Percentiles rank a stretch among this genome's conserved stretches.
Evolutionary conservation across 2,797 vertebrate species (phyloP).

Genomic region (Phaenicophaeus curvirostris): DNA sequence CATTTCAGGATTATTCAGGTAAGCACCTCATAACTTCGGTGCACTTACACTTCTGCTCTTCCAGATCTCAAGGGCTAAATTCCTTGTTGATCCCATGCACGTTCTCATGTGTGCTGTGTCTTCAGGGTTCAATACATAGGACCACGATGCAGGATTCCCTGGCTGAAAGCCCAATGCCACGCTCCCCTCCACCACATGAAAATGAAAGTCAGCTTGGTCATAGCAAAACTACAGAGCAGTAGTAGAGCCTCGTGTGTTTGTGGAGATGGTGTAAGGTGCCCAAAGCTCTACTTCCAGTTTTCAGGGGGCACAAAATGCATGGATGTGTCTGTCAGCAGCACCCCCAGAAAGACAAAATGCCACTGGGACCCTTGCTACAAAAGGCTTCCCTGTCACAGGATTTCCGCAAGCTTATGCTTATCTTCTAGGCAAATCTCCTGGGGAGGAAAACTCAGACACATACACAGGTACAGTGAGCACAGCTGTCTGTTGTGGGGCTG

Average conservation of each 20-base stretch:
- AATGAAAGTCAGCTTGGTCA: neutral
- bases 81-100: neutral
- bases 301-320: neutral
- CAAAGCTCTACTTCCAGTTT: neutral
- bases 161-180: neutral
- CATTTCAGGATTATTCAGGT: neutral
- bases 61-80: neutral
- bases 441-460: neutral
- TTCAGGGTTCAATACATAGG: neutral
- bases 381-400: neutral
- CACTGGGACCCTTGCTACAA: neutral
- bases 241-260: neutral
- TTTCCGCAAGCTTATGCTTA: slow-evolving; percentile 32
- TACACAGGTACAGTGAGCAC: slow-evolving; percentile 1
- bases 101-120: neutral
- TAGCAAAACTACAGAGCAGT: neutral
- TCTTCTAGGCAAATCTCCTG: slow-evolving; percentile 4
- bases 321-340: neutral
- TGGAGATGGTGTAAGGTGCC: neutral
- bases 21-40: neutral
- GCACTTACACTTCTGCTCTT: neutral
- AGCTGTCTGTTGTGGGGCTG: slow-evolving; percentile 46
- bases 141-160: neutral
- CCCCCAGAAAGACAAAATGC: neutral
- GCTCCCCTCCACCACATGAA: neutral